A percentile compares a stretch with the other conserved stretches of the same genome.
Conservation (phyloP, 2,797 vertebrate species). For the Telmatherina bonti region DNA sequence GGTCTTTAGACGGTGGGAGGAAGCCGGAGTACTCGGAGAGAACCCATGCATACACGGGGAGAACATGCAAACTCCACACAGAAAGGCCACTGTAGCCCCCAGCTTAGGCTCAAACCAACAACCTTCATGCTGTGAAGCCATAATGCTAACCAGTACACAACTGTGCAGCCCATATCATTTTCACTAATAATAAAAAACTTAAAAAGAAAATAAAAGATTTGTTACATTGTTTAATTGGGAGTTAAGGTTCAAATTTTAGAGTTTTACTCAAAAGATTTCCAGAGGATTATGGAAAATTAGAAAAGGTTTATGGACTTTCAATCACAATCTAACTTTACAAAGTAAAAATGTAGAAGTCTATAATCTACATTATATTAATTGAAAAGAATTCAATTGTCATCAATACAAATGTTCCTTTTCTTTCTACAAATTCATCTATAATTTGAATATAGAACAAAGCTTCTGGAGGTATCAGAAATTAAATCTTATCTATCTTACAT, state of each 20-base stretch:
- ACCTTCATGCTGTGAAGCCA: too few relatives aligned
- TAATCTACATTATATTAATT: background rate
- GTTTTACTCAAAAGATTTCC: background rate
- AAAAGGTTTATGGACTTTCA: background rate
- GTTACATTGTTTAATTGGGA: background rate
- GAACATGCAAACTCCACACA: too few relatives aligned
- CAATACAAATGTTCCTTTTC: background rate
- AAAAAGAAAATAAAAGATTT: background rate
- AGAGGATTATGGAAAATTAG: background rate
- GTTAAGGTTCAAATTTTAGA: background rate
- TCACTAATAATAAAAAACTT: background rate
- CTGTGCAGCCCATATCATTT: too few relatives aligned
- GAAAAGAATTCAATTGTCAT: background rate
- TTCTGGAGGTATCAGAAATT: background rate
- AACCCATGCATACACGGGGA: too few relatives aligned
- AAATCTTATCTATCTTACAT: background rate
- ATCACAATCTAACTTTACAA: too few relatives aligned
- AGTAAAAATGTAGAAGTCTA: too few relatives aligned
- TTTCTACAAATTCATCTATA: background rate
- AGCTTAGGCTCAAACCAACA: too few relatives aligned
- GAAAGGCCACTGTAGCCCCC: too few relatives aligned
- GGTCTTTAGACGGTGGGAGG: too few relatives aligned
- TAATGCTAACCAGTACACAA: too few relatives aligned
- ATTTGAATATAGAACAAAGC: background rate
- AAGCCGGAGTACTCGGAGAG: too few relatives aligned